Evolutionary conservation across 1,140 invertebrate genomes (phyloP).

Genomic region (Euborellia annulipes): DNA sequence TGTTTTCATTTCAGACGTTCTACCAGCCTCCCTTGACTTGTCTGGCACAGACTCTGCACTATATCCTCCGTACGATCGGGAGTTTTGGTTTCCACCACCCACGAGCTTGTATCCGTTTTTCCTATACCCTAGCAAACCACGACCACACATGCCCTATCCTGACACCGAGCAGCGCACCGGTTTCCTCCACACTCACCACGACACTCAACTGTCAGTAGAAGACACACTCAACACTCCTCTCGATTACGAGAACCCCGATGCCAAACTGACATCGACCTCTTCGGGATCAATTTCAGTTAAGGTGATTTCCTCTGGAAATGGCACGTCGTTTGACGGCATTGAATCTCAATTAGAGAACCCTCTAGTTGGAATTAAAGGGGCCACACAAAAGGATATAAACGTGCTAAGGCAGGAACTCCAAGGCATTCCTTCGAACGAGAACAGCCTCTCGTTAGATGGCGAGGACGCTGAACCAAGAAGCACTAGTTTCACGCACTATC

Average conservation of each 20-base stretch:
- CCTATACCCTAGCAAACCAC: slow-evolving; percentile 28
- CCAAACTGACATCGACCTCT: slow-evolving; percentile 27
- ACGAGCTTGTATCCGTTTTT: slow-evolving; percentile 39
- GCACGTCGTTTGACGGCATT: slow-evolving; percentile 29
- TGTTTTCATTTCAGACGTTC: slow-evolving; percentile 34
- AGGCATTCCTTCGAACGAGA: slow-evolving; percentile 9
- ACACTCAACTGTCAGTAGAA: slow-evolving; percentile 26
- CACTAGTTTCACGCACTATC: slow-evolving; percentile 5
- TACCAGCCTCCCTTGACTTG: slow-evolving; percentile 34
- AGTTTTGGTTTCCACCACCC: slow-evolving; percentile 32
- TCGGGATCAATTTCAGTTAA: slow-evolving; percentile 30
- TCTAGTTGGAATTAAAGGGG: slow-evolving; percentile 23
- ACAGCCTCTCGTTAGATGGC: slow-evolving; percentile 8
- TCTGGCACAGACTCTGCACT: slow-evolving; percentile 37
- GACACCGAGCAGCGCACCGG: slow-evolving; percentile 20
- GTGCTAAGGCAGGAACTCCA: slow-evolving; percentile 7
- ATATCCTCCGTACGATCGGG: slow-evolving; percentile 33
- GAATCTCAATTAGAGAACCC: slow-evolving; percentile 36
- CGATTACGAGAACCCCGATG: slow-evolving; percentile 23
- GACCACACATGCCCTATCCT: slow-evolving; percentile 18
- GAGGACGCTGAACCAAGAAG: slow-evolving; percentile 11
- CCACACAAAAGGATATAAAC: slow-evolving; percentile 10
- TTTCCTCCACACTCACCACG: slow-evolving; percentile 21
- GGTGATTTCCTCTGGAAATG: slow-evolving; percentile 29
- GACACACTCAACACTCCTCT: slow-evolving; percentile 26